phyloP scores from a whole-genome alignment of 2,797 vertebrate genomes.

The Ispidina lecontei region DNA sequence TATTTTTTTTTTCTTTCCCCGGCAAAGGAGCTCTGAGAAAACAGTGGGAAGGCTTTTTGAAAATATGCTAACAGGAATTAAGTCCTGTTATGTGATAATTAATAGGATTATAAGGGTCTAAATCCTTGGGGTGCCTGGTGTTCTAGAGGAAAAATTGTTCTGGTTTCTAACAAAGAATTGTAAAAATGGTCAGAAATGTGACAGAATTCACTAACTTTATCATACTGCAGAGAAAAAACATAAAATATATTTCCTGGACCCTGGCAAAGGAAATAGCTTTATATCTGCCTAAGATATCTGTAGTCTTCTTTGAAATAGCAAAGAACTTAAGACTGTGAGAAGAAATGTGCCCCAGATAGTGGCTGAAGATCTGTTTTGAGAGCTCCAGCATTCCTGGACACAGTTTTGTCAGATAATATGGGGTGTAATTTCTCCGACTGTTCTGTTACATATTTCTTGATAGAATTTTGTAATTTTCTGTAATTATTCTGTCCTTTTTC shows the following conservation, averaged over 20 bases:
- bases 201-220: neutral
- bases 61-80: neutral
- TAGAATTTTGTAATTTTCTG: neutral
- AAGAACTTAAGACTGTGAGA: neutral
- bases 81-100: neutral
- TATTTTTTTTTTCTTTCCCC: neutral
- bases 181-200: neutral
- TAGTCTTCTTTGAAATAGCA: neutral
- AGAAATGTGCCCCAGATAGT: neutral
- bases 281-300: accelerated
- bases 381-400: neutral
- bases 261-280: neutral
- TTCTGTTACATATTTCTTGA: neutral
- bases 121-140: neutral
- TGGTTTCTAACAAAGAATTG: neutral
- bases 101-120: neutral
- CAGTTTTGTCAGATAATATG: neutral
- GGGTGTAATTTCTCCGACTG: neutral
- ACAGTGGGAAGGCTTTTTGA: neutral
- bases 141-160: neutral
- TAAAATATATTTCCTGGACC: neutral
- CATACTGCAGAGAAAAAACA: neutral
- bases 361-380: neutral
- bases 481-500: neutral
- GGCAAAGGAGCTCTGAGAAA: neutral